Evolutionary conservation across 2,113 vertebrate genomes (phyloP).

Genomic region (Tyrannus savana): DNA sequence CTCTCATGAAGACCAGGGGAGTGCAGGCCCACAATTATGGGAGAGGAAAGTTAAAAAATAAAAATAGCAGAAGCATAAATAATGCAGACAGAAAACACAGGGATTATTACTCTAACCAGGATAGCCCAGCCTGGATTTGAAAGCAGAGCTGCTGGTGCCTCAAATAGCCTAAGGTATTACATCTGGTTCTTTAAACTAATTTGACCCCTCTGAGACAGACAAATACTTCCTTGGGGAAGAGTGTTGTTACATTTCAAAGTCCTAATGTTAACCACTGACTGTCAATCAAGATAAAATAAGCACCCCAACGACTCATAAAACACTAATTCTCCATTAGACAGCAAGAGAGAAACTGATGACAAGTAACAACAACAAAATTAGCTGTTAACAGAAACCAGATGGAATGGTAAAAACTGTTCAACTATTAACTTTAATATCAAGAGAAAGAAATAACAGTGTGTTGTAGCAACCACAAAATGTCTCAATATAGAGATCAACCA

Average conservation of each 20-base stretch:
- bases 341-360: constrained; percentile 15
- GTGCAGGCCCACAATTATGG: neutral
- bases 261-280: neutral
- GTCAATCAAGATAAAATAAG: neutral
- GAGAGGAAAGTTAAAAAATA: neutral
- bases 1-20: neutral
- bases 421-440: neutral
- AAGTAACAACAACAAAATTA: constrained; percentile 31
- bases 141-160: neutral
- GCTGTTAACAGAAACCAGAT: neutral
- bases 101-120: neutral
- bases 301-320: neutral
- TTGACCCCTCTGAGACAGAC: neutral
- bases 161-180: constrained; percentile 20
- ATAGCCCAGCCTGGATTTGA: neutral
- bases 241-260: neutral
- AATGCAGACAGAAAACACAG: neutral
- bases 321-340: neutral
- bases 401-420: neutral
- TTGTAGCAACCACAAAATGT: neutral
- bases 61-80: neutral
- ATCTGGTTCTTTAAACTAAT: constrained; percentile 25
- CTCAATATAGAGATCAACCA: neutral
- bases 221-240: neutral
- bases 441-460: neutral